phyloP scores from a whole-genome alignment of 1,140 invertebrate species.

The Drosophila pallidifrons region DNA sequence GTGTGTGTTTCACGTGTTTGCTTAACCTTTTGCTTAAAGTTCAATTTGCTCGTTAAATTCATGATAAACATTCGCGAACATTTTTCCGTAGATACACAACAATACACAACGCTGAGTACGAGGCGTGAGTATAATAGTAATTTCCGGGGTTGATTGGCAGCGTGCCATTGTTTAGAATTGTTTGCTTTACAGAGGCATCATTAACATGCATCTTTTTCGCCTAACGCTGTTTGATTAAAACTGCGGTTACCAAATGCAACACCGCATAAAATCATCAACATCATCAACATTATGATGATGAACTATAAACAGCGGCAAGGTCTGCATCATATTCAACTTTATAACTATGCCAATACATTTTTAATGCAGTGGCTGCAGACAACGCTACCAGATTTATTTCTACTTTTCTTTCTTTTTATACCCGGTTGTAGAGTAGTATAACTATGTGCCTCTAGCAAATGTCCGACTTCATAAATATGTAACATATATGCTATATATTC shows the following conservation, averaged over 20 bases:
- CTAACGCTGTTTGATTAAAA: constrained; percentile 49
- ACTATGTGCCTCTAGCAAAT: no score
- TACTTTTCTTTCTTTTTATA: neutral
- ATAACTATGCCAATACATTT: constrained; percentile 59
- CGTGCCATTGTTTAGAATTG: constrained; percentile 54
- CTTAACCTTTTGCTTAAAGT: constrained; percentile 71
- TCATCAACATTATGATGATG: constrained; percentile 20
- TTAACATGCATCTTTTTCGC: constrained; percentile 50
- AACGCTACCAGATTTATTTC: neutral
- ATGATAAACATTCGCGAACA: constrained; percentile 57
- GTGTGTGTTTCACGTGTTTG: constrained; percentile 50
- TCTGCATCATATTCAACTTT: constrained; percentile 46
- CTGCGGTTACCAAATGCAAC: constrained; percentile 53
- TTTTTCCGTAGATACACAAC: neutral
- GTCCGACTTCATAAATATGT: no score
- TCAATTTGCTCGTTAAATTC: constrained; percentile 71
- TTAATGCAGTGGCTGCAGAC: constrained; percentile 45
- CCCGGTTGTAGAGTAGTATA: no score
- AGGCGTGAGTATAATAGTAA: neutral
- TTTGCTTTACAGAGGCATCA: constrained; percentile 63
- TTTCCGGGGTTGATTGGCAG: constrained; percentile 49
- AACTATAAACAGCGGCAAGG: constrained; percentile 53
- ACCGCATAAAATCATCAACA: constrained; percentile 23
- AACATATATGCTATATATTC: no score
- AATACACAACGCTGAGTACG: neutral